phyloP scores from a whole-genome alignment of 2,113 vertebrate species.

The Prunella himalayana region DNA sequence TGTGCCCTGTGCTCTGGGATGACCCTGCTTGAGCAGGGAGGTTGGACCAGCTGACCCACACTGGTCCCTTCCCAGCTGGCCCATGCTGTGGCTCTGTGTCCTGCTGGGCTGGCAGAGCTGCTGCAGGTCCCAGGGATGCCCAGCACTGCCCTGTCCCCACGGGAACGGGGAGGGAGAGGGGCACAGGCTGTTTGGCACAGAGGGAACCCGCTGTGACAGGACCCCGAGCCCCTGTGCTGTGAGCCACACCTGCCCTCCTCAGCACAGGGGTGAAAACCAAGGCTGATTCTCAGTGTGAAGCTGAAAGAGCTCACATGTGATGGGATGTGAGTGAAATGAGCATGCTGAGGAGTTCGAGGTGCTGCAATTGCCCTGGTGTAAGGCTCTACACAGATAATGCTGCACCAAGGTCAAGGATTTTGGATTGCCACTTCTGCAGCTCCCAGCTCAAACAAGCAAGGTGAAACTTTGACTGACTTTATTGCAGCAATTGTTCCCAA shows the following conservation, averaged over 20 bases:
- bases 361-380: background rate
- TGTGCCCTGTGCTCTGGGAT: background rate
- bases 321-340: accelerated
- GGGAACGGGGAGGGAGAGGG: accelerated
- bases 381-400: background rate
- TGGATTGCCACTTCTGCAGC: background rate
- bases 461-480: background rate
- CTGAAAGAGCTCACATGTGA: accelerated
- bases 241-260: background rate
- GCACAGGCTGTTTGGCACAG: accelerated
- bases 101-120: background rate
- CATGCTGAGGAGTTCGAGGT: accelerated
- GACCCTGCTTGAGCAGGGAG: background rate
- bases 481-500: background rate
- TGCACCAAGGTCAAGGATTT: background rate
- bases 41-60: accelerated
- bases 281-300: accelerated
- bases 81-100: background rate
- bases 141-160: accelerated
- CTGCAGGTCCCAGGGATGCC: accelerated
- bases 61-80: background rate
- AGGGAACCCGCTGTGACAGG: accelerated
- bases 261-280: accelerated
- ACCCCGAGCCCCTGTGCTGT: accelerated
- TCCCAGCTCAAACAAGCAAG: background rate